Conservation (phyloP, 2,113 vertebrate species). For the Hiodon alosoides region DNA sequence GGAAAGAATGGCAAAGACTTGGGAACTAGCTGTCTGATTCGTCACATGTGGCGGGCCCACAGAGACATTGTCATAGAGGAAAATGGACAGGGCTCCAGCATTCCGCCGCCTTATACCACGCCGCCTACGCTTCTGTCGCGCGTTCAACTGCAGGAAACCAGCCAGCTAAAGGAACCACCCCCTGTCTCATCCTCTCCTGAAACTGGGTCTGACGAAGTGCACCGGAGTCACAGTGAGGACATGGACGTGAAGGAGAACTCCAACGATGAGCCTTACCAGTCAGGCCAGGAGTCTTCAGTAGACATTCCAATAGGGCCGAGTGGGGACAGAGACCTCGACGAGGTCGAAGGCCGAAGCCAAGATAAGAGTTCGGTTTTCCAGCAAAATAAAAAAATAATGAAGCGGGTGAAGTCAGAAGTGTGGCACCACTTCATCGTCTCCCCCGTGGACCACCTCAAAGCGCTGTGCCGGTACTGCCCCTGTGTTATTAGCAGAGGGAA, state of each 20-base stretch:
- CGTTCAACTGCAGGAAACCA: slow-evolving; percentile 60
- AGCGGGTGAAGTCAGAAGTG: slow-evolving; percentile 87
- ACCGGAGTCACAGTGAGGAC: slow-evolving; percentile 48
- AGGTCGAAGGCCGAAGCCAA: slow-evolving; percentile 52
- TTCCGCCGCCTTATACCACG: slow-evolving; percentile 77
- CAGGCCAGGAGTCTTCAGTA: slow-evolving; percentile 58
- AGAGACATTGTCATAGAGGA: slow-evolving; percentile 93
- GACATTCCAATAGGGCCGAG: slow-evolving; percentile 68
- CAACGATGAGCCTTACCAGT: slow-evolving; percentile 61
- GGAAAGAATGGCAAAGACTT: slow-evolving; percentile 96
- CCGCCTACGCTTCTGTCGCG: slow-evolving; percentile 78
- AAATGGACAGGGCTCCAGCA: slow-evolving; percentile 76
- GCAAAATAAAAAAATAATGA: slow-evolving; percentile 90
- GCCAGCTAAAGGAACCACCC: slow-evolving; percentile 59
- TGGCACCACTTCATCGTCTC: slow-evolving; percentile 91
- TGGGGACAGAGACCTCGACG: slow-evolving; percentile 58
- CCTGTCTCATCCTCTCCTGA: slow-evolving; percentile 73
- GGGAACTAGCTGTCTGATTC: slow-evolving; percentile 91
- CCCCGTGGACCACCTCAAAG: slow-evolving; percentile 84
- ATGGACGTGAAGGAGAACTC: slow-evolving; percentile 64
- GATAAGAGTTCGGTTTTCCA: slow-evolving; percentile 74
- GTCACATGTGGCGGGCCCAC: slow-evolving; percentile 95
- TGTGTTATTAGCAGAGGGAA: slow-evolving; percentile 88
- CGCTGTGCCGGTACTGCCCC: slow-evolving; percentile 83
- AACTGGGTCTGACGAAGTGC: slow-evolving; percentile 60